A percentile compares a stretch with the other conserved stretches of the same genome.
These are phyloP conservation scores for Platyscapa corneri DNA, from an alignment of 1,140 invertebrate genomes.

Conservation along the genomic window DNA sequence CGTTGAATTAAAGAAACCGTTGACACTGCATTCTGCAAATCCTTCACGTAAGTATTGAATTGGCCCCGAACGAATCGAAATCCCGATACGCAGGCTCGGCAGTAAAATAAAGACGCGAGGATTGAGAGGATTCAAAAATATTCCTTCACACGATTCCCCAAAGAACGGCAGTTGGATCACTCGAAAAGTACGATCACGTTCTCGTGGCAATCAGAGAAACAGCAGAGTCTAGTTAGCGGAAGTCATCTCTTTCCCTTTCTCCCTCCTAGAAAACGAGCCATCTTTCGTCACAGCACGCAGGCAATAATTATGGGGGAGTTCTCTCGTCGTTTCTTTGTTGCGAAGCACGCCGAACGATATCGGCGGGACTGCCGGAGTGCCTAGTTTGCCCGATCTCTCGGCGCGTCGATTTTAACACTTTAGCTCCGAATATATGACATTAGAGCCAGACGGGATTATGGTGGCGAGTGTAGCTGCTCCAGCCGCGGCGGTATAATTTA, in stretches of 20 bases:
- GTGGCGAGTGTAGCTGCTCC: slow-evolving; percentile 52
- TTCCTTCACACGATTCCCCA: slow-evolving; percentile 16
- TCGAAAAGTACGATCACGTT: slow-evolving; percentile 24
- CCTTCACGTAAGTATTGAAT: neutral
- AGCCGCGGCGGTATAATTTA: slow-evolving; percentile 60
- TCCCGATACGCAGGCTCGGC: neutral
- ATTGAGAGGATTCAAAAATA: slow-evolving; percentile 19
- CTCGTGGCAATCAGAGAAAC: slow-evolving; percentile 36
- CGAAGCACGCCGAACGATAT: slow-evolving; percentile 55
- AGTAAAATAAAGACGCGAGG: neutral
- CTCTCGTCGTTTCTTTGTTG: slow-evolving; percentile 24
- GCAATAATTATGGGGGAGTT: slow-evolving; percentile 49
- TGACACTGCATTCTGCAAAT: too few species aligned
- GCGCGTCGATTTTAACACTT: slow-evolving; percentile 64
- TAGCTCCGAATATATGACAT: slow-evolving; percentile 64
- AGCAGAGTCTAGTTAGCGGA: slow-evolving; percentile 34
- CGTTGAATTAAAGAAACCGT: too few species aligned
- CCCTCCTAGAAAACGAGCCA: slow-evolving; percentile 8
- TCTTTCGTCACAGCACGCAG: slow-evolving; percentile 14
- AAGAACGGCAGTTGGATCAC: neutral
- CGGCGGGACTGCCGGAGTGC: slow-evolving; percentile 23
- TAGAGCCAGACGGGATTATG: slow-evolving; percentile 57
- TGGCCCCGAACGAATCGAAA: neutral
- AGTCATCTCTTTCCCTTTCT: neutral
- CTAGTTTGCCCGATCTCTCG: slow-evolving; percentile 48